Conservation (phyloP, 2,888 invertebrate species). For the Meta bourneti region DNA sequence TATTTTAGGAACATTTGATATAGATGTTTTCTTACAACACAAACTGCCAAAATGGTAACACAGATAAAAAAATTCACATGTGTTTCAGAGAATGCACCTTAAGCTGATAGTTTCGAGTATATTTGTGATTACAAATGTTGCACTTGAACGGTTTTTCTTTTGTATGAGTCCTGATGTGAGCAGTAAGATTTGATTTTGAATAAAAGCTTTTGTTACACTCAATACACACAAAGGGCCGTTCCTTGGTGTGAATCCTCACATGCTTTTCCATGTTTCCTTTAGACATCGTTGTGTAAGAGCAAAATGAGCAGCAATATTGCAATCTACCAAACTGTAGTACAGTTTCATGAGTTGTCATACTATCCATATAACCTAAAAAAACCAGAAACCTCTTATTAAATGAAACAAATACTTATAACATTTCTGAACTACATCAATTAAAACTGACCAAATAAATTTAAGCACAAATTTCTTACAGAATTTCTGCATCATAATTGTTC, state of each 20-base stretch:
- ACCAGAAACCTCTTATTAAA: background rate
- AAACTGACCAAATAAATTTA: too few relatives aligned
- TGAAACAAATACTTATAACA: too few relatives aligned
- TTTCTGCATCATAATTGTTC: background rate
- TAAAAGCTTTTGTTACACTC: slow-evolving; percentile 28
- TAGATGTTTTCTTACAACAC: too few relatives aligned
- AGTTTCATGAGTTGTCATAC: background rate
- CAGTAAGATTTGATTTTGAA: background rate
- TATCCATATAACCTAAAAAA: slow-evolving; percentile 8
- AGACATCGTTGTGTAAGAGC: background rate
- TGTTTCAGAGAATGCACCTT: background rate
- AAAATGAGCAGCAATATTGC: slow-evolving; percentile 6
- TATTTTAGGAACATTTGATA: too few relatives aligned
- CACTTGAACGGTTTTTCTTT: background rate
- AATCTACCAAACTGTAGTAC: background rate
- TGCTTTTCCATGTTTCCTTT: slow-evolving; percentile 42
- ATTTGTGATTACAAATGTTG: background rate
- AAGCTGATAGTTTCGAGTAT: background rate
- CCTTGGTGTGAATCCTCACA: slow-evolving; percentile 26
- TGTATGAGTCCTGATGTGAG: slow-evolving; percentile 12
- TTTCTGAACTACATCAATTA: too few relatives aligned
- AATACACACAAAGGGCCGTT: slow-evolving; percentile 20
- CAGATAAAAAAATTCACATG: background rate
- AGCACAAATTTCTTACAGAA: too few relatives aligned
- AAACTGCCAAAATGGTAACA: too few relatives aligned